phyloP scores from a whole-genome alignment of 2,888 invertebrate genomes.

The Heteromurus nitidus region DNA sequence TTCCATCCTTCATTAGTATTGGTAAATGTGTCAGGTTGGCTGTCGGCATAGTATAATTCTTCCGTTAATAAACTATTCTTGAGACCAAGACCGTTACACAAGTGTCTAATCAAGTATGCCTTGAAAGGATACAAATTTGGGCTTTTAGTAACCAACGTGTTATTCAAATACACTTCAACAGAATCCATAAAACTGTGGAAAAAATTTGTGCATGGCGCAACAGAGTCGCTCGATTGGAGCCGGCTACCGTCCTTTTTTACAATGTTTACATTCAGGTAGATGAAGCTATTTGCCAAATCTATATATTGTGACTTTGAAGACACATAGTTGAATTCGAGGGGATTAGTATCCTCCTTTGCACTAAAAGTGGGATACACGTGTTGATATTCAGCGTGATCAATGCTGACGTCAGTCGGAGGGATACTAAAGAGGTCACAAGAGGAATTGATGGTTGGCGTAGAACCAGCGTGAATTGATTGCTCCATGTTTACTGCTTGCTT shows the following conservation, averaged over 20 bases:
- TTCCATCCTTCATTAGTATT: background rate
- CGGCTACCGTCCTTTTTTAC: background rate
- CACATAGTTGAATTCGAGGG: slow-evolving; percentile 12
- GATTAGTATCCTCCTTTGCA: background rate
- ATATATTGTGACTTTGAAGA: slow-evolving; percentile 1
- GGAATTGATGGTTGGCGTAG: background rate
- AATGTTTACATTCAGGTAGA: background rate
- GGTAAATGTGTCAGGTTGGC: slow-evolving; percentile 18
- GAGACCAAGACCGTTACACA: background rate
- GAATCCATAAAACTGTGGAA: slow-evolving; percentile 12
- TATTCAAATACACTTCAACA: slow-evolving; percentile 20
- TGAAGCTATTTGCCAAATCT: background rate
- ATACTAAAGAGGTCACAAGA: background rate
- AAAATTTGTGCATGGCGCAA: slow-evolving; percentile 7
- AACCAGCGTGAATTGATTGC: background rate
- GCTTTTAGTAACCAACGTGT: background rate
- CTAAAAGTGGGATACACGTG: slow-evolving; percentile 15
- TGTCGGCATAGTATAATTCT: slow-evolving; percentile 14
- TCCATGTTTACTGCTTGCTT: slow-evolving; percentile 9
- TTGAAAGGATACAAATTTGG: background rate
- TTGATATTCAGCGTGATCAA: background rate
- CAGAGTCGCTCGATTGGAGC: background rate
- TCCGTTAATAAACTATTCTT: background rate
- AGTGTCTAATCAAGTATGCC: background rate
- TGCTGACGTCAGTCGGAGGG: slow-evolving; percentile 20